Evolutionary conservation across 2,797 vertebrate species (phyloP).

Genomic region (Coluber constrictor): DNA sequence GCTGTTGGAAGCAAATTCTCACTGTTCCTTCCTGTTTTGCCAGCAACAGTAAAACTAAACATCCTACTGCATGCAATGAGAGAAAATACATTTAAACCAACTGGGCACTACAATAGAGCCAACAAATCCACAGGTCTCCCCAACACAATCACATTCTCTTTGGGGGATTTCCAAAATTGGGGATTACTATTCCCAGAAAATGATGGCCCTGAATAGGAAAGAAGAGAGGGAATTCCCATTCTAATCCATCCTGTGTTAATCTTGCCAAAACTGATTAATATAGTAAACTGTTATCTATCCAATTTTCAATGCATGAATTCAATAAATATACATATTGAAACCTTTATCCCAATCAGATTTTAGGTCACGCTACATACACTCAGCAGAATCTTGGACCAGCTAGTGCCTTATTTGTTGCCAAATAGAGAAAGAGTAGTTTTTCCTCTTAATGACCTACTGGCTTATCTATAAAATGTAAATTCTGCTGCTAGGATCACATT

Average conservation of each 20-base stretch:
- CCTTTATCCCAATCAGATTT: background rate
- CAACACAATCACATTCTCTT: background rate
- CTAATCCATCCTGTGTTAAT: background rate
- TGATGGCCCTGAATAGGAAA: background rate
- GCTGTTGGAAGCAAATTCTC: background rate
- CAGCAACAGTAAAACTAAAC: background rate
- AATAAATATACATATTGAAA: background rate
- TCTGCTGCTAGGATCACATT: constrained; percentile 59
- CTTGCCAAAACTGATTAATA: background rate
- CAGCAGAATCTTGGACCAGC: background rate
- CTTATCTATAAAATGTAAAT: constrained; percentile 63
- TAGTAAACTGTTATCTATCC: background rate
- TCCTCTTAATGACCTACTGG: constrained; percentile 52
- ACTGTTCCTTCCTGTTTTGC: background rate
- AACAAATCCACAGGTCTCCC: background rate
- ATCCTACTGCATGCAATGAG: background rate
- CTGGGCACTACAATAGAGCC: background rate
- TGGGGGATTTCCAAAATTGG: background rate
- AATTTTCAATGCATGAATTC: background rate
- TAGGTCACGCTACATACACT: background rate
- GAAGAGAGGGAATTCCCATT: background rate
- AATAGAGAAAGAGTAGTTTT: constrained; percentile 41
- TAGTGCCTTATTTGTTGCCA: background rate
- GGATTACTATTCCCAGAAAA: background rate
- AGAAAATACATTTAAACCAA: background rate